Evolutionary conservation across 1,140 invertebrate genomes (phyloP), one percentile per base, ranked within the genome.

Genomic region (Sycophila sp.): DNA sequence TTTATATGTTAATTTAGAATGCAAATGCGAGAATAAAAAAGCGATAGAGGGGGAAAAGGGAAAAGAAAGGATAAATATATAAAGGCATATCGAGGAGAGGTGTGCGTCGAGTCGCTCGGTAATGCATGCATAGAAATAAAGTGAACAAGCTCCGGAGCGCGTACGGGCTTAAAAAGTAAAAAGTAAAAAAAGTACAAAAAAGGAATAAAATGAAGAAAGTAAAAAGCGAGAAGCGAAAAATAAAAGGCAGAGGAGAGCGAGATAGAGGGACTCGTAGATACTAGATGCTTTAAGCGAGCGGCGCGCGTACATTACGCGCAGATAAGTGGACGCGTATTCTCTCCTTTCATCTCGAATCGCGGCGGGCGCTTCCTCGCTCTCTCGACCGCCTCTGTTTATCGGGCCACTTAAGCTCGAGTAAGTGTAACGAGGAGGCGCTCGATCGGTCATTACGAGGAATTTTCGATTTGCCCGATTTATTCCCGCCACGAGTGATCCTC

Each of bases 1-100:
- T 56, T 56, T 56, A 56, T 56, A 56, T 56, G 53, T 56, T 56
- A 56, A 56, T 56, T 34, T 28, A 28, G 24, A 53, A 32, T 34
- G 53, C 53, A 34, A 32, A 34, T 34, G 32, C 1, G 26, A 2
- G 30, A 1, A 5, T 8, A 17, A 56, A 56, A 34, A 19, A 19
- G 19, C 28, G 32, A 19, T 10, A 34, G 36, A 56, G 22, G 17
- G n/a, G 53, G 36, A 56, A 34, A 36, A 32, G 36, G 53, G 22
- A 36, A 56, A 22, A 13, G 32, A 17, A n/a, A n/a, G n/a, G n/a
- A n/a, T n/a, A n/a, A n/a, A 30, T 13, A 6, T 15, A 30, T 28
- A 53, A 53, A 53, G 24, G 24, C 22, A 53, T 11, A 26, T 6
- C 49, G 7, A 15, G 26, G 49, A 53, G 13, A 53, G 15, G 24